Percentiles rank a stretch among this genome's conserved stretches.
Evolutionary conservation across 2,113 vertebrate species (phyloP).

Genomic region (Catagonus wagneri): DNA sequence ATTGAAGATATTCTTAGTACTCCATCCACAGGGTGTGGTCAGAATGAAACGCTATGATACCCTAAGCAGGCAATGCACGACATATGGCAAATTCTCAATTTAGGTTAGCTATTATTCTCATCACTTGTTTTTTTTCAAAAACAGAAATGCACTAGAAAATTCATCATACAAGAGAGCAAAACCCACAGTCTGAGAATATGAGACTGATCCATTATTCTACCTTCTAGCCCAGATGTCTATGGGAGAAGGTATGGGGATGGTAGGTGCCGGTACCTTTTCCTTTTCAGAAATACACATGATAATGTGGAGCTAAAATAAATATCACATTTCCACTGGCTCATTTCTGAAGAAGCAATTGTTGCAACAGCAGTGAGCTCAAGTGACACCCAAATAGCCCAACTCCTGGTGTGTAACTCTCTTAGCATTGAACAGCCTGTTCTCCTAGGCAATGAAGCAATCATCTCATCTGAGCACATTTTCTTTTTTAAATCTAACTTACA

Average conservation of each 20-base stretch:
- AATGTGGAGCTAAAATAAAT: background rate
- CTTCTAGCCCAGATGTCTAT: background rate
- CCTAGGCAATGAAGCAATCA: background rate
- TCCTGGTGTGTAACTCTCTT: too few species aligned
- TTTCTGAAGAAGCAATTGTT: background rate
- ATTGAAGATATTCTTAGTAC: background rate
- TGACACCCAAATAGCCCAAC: background rate
- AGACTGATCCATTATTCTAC: background rate
- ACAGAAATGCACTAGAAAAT: constrained; percentile 57
- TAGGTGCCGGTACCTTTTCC: background rate
- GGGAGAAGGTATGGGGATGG: background rate
- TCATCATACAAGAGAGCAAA: background rate
- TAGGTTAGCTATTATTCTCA: background rate
- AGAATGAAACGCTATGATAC: background rate
- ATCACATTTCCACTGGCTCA: background rate
- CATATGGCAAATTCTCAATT: background rate
- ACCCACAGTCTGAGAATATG: background rate
- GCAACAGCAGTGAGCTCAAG: background rate
- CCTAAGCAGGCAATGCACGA: background rate
- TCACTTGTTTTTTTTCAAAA: constrained; percentile 8
- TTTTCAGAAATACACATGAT: background rate
- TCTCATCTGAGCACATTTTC: background rate
- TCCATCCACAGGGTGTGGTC: background rate
- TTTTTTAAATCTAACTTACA: background rate
- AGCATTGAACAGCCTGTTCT: background rate